phyloP scores from a whole-genome alignment of 2,113 vertebrate species.

The Spea multiplicata region DNA sequence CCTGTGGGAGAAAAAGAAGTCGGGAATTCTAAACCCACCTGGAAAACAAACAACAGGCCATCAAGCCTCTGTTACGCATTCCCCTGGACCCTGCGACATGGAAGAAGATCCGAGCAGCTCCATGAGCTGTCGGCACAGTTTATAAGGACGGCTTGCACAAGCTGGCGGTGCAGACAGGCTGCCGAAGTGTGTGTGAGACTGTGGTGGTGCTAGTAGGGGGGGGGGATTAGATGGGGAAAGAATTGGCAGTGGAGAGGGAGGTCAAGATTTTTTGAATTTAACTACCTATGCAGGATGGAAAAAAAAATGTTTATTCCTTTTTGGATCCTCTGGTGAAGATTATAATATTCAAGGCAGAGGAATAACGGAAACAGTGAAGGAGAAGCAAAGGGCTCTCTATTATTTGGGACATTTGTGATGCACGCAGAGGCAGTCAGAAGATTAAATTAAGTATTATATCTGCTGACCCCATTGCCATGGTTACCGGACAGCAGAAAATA shows the following conservation, averaged over 20 bases:
- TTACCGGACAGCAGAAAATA: conserved; percentile 98
- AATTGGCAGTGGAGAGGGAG: conserved; percentile 34
- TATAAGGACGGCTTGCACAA: neutral
- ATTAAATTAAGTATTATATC: conserved; percentile 99
- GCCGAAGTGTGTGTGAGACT: conserved; percentile 47
- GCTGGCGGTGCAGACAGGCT: conserved; percentile 57
- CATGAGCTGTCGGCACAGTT: neutral
- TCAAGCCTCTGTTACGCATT: conserved; percentile 55
- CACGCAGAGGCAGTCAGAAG: conserved; percentile 81
- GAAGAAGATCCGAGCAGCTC: too few species aligned
- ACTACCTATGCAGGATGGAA: conserved; percentile 52
- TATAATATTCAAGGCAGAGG: conserved; percentile 63
- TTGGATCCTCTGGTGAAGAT: conserved; percentile 67
- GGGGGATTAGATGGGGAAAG: conserved; percentile 44
- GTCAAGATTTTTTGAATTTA: conserved; percentile 54
- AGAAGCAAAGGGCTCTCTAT: conserved; percentile 68
- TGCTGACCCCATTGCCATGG: conserved; percentile 99
- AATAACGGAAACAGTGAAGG: conserved; percentile 52
- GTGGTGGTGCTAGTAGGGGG: conserved; percentile 43
- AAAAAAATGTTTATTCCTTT: conserved; percentile 60
- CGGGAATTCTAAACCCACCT: conserved; percentile 67
- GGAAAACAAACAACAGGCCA: conserved; percentile 59
- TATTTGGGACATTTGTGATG: conserved; percentile 73
- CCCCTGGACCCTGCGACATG: conserved; percentile 47
- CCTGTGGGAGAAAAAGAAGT: conserved; percentile 54